phyloP scores from a whole-genome alignment of 2,113 vertebrate species.

The Bos indicus region DNA sequence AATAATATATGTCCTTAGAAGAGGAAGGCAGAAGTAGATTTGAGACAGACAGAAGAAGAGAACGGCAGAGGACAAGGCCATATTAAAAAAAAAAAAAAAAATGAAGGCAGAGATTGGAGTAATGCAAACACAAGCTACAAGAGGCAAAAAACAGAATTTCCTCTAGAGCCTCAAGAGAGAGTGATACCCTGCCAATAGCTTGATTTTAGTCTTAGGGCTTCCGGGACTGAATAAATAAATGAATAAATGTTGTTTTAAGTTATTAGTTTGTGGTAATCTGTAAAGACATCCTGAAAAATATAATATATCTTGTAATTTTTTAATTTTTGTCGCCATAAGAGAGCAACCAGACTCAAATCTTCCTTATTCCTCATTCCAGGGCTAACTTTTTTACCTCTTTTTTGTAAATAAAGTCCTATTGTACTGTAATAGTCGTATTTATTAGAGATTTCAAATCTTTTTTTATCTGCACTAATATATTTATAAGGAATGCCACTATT shows the following conservation, averaged over 20 bases:
- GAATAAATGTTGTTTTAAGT: background rate
- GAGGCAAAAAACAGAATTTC: background rate
- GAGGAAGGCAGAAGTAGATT: background rate
- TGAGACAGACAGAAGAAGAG: background rate
- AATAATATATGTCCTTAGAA: background rate
- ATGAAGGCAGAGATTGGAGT: background rate
- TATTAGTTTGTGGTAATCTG: background rate
- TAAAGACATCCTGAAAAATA: background rate
- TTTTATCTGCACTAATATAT: background rate
- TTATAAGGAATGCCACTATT: background rate
- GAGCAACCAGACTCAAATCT: background rate
- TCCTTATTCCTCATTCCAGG: background rate
- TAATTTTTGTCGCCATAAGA: background rate
- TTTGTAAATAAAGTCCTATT: background rate
- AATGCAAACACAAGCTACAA: background rate
- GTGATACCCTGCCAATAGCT: background rate
- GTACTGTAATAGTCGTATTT: background rate
- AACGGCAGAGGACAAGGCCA: background rate
- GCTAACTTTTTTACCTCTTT: background rate
- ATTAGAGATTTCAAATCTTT: background rate
- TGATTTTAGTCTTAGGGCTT: background rate
- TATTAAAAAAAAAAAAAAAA: background rate
- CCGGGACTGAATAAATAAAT: background rate
- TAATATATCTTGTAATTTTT: background rate
- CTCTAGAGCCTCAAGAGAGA: background rate